phyloP scores from a whole-genome alignment of 2,888 invertebrate species.

The Brenthis ino region DNA sequence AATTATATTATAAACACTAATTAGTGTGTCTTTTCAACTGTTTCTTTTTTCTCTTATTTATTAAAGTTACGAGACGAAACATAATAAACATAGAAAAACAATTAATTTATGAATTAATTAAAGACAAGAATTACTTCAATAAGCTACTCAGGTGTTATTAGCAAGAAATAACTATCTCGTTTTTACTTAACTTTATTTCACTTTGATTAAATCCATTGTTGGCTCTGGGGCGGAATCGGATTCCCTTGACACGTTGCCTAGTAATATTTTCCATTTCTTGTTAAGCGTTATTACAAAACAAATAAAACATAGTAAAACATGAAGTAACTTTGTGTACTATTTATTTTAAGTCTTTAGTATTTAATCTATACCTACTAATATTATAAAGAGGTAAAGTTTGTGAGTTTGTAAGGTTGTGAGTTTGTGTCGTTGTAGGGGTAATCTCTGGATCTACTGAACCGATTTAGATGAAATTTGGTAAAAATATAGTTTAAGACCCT shows the following conservation, averaged over 20 bases:
- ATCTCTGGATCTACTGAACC: too few species aligned
- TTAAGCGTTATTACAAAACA: slow-evolving; percentile 14
- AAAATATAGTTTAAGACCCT: too few species aligned
- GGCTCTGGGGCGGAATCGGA: slow-evolving; percentile 26
- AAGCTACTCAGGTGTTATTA: slow-evolving; percentile 9
- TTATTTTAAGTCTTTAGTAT: background rate
- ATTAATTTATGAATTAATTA: too few species aligned
- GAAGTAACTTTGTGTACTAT: slow-evolving; percentile 1
- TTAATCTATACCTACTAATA: background rate
- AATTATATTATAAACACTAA: too few species aligned
- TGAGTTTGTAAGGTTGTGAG: too few species aligned
- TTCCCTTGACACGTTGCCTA: slow-evolving; percentile 29
- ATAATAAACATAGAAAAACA: too few species aligned
- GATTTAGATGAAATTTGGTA: too few species aligned
- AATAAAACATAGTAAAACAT: background rate
- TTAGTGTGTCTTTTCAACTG: too few species aligned
- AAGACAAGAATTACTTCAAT: slow-evolving; percentile 1
- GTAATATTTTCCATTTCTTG: slow-evolving; percentile 25
- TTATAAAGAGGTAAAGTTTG: too few species aligned
- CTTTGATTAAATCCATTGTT: slow-evolving; percentile 31
- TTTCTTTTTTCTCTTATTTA: too few species aligned
- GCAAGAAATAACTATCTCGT: slow-evolving; percentile 18
- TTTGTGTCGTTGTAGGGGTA: too few species aligned
- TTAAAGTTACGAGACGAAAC: too few species aligned
- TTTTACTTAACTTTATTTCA: slow-evolving; percentile 25